Evolutionary conservation across 2,888 invertebrate species (phyloP), one percentile per base, ranked within the genome.

Genomic region (Philopedon plagiatum): DNA sequence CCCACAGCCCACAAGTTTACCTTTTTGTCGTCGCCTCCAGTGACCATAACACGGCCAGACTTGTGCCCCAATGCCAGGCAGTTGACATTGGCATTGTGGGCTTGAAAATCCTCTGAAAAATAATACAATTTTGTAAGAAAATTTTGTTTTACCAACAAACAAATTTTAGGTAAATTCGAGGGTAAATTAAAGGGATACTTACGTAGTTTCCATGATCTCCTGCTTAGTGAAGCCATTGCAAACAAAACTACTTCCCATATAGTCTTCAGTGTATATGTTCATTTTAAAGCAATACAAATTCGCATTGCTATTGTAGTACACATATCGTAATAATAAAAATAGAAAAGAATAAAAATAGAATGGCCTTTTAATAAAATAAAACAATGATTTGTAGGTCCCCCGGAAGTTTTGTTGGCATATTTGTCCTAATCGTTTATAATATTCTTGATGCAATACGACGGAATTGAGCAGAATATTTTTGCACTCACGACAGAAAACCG

Each of bases 1-100:
- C 97, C 98, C 76, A 98, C 94, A 11, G 97, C 96, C 98, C 98
- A 98, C 77, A 98, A 87, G 86, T 98, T 98, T 62, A 98, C 97
- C 87, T 97, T 97, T 85, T 96, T 95, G 87, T 98, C 98, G 85
- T 97, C 97, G 73, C 98, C 98, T 67, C 98, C 98, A 73, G 96
- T 96, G 41, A 94, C 96, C 85, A 97, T 89, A 62, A 97, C 96
- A 82, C 95, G 91, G 77, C 95, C 95, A 61, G 95, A 95, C 85
- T 95, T 96, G 87, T 94, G 95, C 71, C 96, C 96, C 86, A 96
- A 89, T 60, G 95, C 93, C 81, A 96, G 86, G 83, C 95, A 96
- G 83, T 94, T 96, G 80, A 96, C 95, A 86, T 93, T 94, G 79
- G 94, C 91, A 82, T 90, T 88, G 88, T 97, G 96, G 73, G 96